Percentiles rank a stretch among this genome's conserved stretches.
Evolutionary conservation across 2,888 invertebrate species (phyloP).

Genomic region (Mythimna impura): DNA sequence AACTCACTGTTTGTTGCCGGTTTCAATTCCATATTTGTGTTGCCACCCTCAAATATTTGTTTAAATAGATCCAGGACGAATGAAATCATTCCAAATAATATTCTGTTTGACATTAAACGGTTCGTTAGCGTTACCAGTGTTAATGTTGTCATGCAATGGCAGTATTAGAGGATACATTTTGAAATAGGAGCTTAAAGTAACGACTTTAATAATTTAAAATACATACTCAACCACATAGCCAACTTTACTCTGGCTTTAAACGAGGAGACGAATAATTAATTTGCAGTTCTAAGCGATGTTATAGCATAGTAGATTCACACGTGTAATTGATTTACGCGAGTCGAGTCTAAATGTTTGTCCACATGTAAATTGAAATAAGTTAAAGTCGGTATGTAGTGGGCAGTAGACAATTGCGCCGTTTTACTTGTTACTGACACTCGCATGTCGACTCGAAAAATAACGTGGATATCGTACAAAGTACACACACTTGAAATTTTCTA

Average conservation of each 20-base stretch:
- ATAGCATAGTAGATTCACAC: conserved; percentile 18
- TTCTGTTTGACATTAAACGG: conserved; percentile 42
- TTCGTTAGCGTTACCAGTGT: conserved; percentile 56
- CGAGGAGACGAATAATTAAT: conserved; percentile 40
- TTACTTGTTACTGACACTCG: too few relatives aligned
- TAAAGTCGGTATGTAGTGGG: neutral
- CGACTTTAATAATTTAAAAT: conserved; percentile 37
- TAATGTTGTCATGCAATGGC: conserved; percentile 41
- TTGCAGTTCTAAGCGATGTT: conserved; percentile 44
- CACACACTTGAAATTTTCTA: too few relatives aligned
- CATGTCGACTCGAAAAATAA: too few relatives aligned
- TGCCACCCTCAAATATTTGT: conserved; percentile 33
- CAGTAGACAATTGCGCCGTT: too few relatives aligned
- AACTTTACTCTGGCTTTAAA: conserved; percentile 41
- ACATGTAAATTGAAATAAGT: neutral
- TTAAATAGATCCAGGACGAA: conserved; percentile 31
- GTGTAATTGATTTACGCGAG: conserved; percentile 10
- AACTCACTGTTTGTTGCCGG: conserved; percentile 23
- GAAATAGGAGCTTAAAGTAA: conserved; percentile 21
- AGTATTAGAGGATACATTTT: conserved; percentile 33
- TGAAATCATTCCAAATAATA: conserved; percentile 34
- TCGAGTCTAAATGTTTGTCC: neutral
- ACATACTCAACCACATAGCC: conserved; percentile 20
- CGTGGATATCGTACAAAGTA: too few relatives aligned
- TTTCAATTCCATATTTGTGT: conserved; percentile 42